Conservation (phyloP, 2,888 invertebrate genomes). For the Serrognathus titanus region DNA sequence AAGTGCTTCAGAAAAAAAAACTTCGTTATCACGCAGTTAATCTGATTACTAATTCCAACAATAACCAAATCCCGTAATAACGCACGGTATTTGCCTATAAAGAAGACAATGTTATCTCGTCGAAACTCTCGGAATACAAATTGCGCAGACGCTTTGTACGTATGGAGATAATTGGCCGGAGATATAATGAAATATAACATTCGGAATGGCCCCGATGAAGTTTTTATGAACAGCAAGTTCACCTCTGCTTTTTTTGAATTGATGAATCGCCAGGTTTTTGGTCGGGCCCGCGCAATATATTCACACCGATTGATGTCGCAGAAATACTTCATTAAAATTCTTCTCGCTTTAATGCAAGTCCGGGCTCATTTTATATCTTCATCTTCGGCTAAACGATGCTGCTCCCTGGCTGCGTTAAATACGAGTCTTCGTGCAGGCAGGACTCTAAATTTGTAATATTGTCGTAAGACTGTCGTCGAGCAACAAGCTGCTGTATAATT, state of each 20-base stretch:
- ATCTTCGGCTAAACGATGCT: not conserved
- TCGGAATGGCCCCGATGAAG: constrained; percentile 29
- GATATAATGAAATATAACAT: constrained; percentile 30
- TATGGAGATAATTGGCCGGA: constrained; percentile 28
- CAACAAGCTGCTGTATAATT: constrained; percentile 9
- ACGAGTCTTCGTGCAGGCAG: not conserved
- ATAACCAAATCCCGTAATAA: constrained; percentile 8
- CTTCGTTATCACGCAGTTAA: too few relatives aligned
- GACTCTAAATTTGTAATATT: not conserved
- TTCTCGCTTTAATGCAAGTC: not conserved
- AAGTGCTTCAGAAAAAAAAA: too few relatives aligned
- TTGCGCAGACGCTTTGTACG: constrained; percentile 29
- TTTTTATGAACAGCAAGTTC: constrained; percentile 20
- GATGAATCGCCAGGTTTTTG: not conserved
- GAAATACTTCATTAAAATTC: not conserved
- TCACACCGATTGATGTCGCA: not conserved
- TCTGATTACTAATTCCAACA: not conserved
- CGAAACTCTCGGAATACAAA: constrained; percentile 26
- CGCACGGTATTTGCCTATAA: constrained; percentile 20
- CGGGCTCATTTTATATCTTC: not conserved
- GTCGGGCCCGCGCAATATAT: not conserved
- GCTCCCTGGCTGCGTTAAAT: not conserved
- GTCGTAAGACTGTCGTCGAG: constrained; percentile 3
- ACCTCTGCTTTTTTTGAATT: too few relatives aligned
- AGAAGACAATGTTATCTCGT: constrained; percentile 35